Evolutionary conservation across 1,140 invertebrate species (phyloP), one percentile per base, ranked within the genome.

Genomic region (Onthophagus taurus): DNA sequence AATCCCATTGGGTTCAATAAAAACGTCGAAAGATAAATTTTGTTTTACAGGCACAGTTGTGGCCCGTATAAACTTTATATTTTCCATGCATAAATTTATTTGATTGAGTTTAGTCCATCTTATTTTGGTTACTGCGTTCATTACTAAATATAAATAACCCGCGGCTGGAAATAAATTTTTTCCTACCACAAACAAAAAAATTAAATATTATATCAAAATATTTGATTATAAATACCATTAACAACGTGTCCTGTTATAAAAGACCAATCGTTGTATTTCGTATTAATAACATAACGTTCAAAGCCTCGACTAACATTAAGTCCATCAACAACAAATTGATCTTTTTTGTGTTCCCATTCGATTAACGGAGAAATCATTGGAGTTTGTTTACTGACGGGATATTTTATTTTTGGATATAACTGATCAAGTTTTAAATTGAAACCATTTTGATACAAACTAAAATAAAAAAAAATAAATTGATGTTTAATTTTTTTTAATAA

Each of bases 161-260:
- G 91, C 93, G 0, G 90, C 91, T 2, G 93, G 93, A 47, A 88
- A 83, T 0, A 96, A 59, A 49, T 87, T 83, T 53, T 90, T 77
- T 1, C 83, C 84, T 75, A 42, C 20, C 61, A 52, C 19, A 7
- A 12, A 26, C 9, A 3, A 39, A 38, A 41, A 23, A 18, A 16
- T 26, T 9, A 17, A 24, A 16, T 6, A 21, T 33, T 12, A 19
- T 17, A 12, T 13, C 12, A 42, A 7, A 13, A 9, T 18, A 33
- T 36, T 13, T 8, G 17, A 26, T 9, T 5, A 23, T 19, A 0
- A 9, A 45, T 68, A 61, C 82, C 82, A 66, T 97, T 90, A 52
- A 97, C 86, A 3, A 83, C 72, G 63, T 97, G 92, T 2, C 89
- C 91, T 16, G 68, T 64, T 63, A 89, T 77, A 59, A 77, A 96